A percentile compares a stretch with the other conserved stretches of the same genome.
These are phyloP conservation scores for Pimephales promelas DNA, from an alignment of 2,113 vertebrate species.

Conservation along the genomic window DNA sequence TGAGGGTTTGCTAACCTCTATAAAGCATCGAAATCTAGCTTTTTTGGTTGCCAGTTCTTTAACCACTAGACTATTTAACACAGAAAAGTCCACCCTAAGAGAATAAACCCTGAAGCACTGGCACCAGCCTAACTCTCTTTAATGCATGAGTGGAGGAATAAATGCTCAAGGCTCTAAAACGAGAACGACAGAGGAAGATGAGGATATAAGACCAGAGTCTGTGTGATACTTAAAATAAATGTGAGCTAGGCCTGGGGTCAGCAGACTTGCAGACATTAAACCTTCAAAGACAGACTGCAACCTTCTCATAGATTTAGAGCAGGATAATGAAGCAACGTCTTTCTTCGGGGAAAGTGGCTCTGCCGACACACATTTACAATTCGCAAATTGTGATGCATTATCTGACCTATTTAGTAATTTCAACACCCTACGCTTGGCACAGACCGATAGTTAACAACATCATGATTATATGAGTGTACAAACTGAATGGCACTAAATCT, in stretches of 20 bases:
- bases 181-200: not conserved
- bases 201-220: not conserved
- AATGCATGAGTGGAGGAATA: not conserved
- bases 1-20: not conserved
- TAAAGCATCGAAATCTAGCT: not conserved
- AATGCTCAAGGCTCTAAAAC: not conserved
- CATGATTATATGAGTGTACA: slow-evolving; percentile 12
- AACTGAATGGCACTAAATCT: slow-evolving; percentile 23
- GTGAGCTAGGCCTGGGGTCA: slow-evolving; percentile 38
- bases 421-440: not conserved
- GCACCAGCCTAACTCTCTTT: not conserved
- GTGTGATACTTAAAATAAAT: slow-evolving; percentile 36
- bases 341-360: not conserved
- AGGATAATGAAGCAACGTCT: slow-evolving; percentile 4
- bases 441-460: slow-evolving; percentile 7
- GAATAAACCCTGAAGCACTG: not conserved
- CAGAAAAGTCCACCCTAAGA: not conserved
- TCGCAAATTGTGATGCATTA: slow-evolving; percentile 23
- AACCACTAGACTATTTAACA: not conserved
- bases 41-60: not conserved
- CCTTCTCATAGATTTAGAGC: slow-evolving; percentile 13
- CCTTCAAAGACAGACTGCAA: slow-evolving; percentile 27
- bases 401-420: slow-evolving; percentile 23
- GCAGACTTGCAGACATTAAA: slow-evolving; percentile 19
- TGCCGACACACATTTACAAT: not conserved